Percentiles rank a stretch among this genome's conserved stretches.
Conservation (phyloP, 2,888 invertebrate genomes). For the Gryllus longicercus region DNA sequence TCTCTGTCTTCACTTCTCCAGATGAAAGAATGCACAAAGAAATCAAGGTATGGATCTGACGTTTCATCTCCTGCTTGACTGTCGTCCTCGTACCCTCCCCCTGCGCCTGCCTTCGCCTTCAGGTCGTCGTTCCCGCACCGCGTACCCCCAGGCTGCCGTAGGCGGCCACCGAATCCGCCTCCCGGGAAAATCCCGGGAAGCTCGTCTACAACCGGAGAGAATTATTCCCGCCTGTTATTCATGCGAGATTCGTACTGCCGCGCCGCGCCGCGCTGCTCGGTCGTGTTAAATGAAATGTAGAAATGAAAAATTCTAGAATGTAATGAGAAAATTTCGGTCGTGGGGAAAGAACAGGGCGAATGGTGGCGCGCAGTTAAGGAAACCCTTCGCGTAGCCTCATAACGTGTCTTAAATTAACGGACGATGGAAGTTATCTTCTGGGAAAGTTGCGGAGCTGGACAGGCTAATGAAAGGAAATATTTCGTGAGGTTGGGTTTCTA, state of each 20-base stretch:
- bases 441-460: too few relatives aligned
- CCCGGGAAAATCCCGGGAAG: neutral
- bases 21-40: too few relatives aligned
- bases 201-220: neutral
- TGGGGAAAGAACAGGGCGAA: neutral
- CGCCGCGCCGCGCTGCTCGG: neutral
- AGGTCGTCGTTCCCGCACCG: neutral
- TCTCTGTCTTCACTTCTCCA: too few relatives aligned
- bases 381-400: neutral
- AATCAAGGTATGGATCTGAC: too few relatives aligned
- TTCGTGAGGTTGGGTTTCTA: too few relatives aligned
- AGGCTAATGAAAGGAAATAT: too few relatives aligned
- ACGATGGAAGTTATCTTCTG: neutral
- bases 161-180: neutral
- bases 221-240: neutral
- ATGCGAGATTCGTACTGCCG: neutral
- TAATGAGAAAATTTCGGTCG: neutral
- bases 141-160: neutral
- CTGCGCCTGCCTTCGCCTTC: neutral
- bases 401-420: neutral
- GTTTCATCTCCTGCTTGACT: neutral
- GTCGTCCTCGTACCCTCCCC: neutral
- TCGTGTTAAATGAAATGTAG: slow-evolving; percentile 17
- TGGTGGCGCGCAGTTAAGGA: neutral
- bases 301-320: neutral